These are phyloP conservation scores for Discoglossus pictus DNA, from an alignment of 2,797 vertebrate genomes.

Conservation along the genomic window DNA sequence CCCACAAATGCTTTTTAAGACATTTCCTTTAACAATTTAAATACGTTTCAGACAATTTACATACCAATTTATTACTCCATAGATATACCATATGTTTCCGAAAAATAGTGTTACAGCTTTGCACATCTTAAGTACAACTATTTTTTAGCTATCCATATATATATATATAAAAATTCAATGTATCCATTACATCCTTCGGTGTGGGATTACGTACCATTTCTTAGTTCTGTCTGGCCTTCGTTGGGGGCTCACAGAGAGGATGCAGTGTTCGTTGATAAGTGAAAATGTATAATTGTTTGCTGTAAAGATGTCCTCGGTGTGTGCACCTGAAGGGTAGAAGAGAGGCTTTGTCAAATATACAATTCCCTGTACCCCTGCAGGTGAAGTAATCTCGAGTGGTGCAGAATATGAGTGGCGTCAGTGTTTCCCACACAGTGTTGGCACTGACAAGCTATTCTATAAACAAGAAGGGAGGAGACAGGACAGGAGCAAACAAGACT, in stretches of 20 bases:
- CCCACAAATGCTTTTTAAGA: too few species aligned
- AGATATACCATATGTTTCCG: too few species aligned
- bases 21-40: too few species aligned
- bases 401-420: slow-evolving; percentile 27
- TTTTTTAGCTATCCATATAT: too few species aligned
- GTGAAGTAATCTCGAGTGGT: slow-evolving; percentile 15
- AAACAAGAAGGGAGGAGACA: slow-evolving; percentile 14
- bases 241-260: background rate
- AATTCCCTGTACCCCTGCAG: slow-evolving; percentile 1
- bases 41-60: too few species aligned
- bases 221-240: background rate
- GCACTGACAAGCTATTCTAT: slow-evolving; percentile 20
- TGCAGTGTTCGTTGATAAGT: background rate
- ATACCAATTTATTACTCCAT: too few species aligned
- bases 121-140: too few species aligned
- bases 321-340: background rate
- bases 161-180: too few species aligned
- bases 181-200: too few species aligned
- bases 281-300: background rate
- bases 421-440: slow-evolving; percentile 16
- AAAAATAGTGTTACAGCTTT: too few species aligned
- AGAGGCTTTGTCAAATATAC: background rate
- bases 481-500: background rate
- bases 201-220: slow-evolving; percentile 31
- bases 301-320: slow-evolving; percentile 7